Conservation (phyloP, 2,888 invertebrate genomes). For the Cremastinae sp. region DNA sequence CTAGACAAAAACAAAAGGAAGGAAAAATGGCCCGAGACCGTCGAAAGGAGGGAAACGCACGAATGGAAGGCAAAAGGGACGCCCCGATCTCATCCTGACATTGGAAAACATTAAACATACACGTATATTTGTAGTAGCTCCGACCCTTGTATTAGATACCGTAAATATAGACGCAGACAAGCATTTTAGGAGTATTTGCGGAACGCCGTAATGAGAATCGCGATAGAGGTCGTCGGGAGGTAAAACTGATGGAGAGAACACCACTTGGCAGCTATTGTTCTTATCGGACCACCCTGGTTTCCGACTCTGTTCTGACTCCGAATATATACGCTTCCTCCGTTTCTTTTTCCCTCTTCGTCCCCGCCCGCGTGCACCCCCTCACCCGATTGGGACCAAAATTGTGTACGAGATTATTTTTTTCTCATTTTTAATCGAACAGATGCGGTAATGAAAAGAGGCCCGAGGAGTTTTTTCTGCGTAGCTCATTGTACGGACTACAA, state of each 20-base stretch:
- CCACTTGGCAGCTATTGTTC: constrained; percentile 71
- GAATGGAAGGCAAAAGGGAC: constrained; percentile 25
- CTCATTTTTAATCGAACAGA: background rate
- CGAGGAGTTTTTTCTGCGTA: background rate
- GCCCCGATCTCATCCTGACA: constrained; percentile 19
- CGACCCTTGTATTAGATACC: constrained; percentile 17
- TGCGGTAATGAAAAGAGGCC: background rate
- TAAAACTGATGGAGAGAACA: constrained; percentile 64
- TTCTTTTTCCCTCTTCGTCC: constrained; percentile 14
- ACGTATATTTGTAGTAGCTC: background rate
- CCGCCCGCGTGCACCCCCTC: background rate
- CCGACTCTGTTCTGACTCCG: constrained; percentile 28
- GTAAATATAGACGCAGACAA: constrained; percentile 12
- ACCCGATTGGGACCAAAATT: constrained; percentile 1
- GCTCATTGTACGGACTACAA: no score
- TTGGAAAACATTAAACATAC: constrained; percentile 13
- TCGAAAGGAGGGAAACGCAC: constrained; percentile 12
- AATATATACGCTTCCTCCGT: constrained; percentile 41
- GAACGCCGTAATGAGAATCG: constrained; percentile 53
- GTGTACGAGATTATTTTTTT: background rate
- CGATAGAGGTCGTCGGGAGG: constrained; percentile 54
- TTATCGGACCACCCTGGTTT: constrained; percentile 62
- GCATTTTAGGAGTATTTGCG: constrained; percentile 41
- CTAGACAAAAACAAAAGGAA: constrained; percentile 32
- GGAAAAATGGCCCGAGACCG: constrained; percentile 19